These are phyloP conservation scores for Eublepharis macularius DNA, from an alignment of 2,113 vertebrate genomes.

Conservation along the genomic window DNA sequence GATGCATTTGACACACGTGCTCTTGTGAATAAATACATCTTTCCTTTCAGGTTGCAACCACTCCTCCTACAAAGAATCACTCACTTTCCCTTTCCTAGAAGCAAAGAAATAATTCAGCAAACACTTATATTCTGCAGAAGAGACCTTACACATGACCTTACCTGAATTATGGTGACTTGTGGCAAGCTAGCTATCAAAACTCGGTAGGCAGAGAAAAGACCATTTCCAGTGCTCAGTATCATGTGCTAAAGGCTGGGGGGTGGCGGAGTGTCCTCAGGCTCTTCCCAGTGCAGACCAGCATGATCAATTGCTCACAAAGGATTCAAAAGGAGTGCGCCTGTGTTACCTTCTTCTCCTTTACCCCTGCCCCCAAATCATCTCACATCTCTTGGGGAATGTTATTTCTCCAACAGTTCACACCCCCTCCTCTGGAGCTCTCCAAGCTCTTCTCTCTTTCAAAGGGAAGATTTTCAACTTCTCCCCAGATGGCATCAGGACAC, in stretches of 20 bases:
- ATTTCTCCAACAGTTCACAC: no score
- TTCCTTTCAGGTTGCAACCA: background rate
- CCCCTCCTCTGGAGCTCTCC: no score
- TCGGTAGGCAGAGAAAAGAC: background rate
- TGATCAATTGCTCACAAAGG: no score
- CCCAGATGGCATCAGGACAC: no score
- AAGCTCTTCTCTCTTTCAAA: no score
- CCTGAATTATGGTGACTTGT: background rate
- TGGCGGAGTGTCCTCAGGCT: no score
- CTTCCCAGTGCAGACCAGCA: no score
- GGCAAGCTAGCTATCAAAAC: background rate
- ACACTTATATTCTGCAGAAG: background rate
- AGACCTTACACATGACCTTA: background rate
- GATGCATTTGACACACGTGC: constrained; percentile 24
- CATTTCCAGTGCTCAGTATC: background rate
- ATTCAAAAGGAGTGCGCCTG: no score
- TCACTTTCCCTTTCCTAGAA: no score
- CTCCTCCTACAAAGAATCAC: background rate
- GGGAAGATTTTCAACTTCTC: background rate
- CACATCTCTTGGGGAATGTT: no score
- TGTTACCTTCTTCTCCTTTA: no score
- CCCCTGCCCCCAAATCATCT: no score
- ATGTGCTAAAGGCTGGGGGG: background rate
- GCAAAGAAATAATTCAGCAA: background rate
- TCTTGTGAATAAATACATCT: background rate